Evolutionary conservation across 2,888 invertebrate species (phyloP).

Genomic region (Pimpla rufipes): DNA sequence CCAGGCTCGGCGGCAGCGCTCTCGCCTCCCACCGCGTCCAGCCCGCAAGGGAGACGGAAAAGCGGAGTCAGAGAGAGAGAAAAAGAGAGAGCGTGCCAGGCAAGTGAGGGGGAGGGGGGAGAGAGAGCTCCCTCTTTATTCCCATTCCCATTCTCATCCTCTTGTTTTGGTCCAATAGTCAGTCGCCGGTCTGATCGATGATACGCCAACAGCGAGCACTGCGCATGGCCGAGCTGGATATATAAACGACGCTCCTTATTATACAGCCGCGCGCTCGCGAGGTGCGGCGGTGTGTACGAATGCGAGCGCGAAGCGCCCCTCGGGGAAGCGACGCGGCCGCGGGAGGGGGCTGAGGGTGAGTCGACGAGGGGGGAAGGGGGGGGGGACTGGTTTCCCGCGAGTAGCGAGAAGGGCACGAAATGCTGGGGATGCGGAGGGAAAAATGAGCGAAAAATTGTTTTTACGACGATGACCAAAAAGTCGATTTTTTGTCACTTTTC

Average conservation of each 20-base stretch:
- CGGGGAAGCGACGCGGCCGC: slow-evolving; percentile 31
- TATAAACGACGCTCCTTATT: slow-evolving; percentile 82
- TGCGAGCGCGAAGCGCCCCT: slow-evolving; percentile 43
- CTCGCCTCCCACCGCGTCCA: background rate
- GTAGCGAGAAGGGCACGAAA: no score
- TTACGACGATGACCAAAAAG: no score
- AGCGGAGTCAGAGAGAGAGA: background rate
- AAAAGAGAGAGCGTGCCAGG: no score
- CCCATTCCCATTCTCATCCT: slow-evolving; percentile 81
- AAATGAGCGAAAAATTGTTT: no score
- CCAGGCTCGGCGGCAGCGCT: slow-evolving; percentile 3
- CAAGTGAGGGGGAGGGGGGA: no score
- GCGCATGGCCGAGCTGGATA: slow-evolving; percentile 84
- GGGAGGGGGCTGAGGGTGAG: slow-evolving; percentile 44
- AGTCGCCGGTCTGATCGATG: slow-evolving; percentile 84
- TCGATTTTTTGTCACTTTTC: no score
- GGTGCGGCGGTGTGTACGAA: slow-evolving; percentile 35
- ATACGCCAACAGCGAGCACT: slow-evolving; percentile 83
- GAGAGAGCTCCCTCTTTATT: slow-evolving; percentile 75
- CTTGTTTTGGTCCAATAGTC: slow-evolving; percentile 85
- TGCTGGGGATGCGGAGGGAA: no score
- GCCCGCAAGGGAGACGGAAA: background rate
- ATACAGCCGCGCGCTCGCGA: slow-evolving; percentile 79
- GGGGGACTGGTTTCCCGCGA: no score
- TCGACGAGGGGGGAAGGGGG: no score